These are phyloP conservation scores for Vidua macroura DNA, from an alignment of 2,113 vertebrate species.

Conservation along the genomic window DNA sequence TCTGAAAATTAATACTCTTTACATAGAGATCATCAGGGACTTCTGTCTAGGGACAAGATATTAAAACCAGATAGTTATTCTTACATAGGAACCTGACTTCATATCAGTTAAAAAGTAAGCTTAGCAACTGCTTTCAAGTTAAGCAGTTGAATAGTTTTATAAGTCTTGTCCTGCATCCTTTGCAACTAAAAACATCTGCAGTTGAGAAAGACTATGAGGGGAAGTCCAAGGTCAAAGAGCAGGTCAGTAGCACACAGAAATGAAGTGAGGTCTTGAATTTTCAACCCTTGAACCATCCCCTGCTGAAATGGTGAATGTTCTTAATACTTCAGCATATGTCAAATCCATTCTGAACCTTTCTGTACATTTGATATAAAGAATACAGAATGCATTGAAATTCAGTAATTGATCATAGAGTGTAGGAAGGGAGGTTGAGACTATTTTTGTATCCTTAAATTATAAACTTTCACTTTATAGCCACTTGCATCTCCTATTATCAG, in stretches of 20 bases:
- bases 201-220: not conserved
- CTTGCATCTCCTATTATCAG: not conserved
- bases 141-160: not conserved
- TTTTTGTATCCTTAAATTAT: not conserved
- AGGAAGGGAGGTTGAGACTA: not conserved
- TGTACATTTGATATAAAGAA: not conserved
- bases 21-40: not conserved
- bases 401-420: not conserved
- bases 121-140: not conserved
- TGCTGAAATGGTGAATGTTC: not conserved
- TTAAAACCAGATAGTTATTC: not conserved
- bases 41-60: not conserved
- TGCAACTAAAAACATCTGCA: not conserved
- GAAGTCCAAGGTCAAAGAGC: not conserved
- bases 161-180: not conserved
- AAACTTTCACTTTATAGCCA: not conserved
- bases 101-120: not conserved
- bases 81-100: not conserved
- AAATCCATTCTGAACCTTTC: not conserved
- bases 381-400: not conserved
- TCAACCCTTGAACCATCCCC: not conserved
- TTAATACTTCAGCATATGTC: not conserved
- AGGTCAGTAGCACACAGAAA: not conserved
- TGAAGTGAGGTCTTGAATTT: not conserved
- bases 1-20: not conserved